Conservation (phyloP, 2,797 vertebrate genomes). For the Alcedo quadribrachys region DNA sequence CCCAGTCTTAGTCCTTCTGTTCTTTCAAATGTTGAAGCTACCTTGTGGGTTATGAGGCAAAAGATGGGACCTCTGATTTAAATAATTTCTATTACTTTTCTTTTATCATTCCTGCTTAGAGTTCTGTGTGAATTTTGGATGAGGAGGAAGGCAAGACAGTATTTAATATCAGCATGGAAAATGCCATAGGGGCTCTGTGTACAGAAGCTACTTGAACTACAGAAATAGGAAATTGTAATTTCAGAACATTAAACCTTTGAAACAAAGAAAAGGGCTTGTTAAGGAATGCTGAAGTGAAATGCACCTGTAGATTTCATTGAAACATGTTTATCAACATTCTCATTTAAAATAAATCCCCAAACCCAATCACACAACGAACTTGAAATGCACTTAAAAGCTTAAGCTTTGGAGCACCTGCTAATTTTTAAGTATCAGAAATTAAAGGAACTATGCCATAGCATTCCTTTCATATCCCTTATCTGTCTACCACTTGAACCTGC, state of each 20-base stretch:
- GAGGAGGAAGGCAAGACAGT: not conserved
- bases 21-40: not conserved
- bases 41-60: not conserved
- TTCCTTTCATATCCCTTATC: not conserved
- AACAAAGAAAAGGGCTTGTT: not conserved
- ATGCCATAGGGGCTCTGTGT: not conserved
- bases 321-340: not conserved
- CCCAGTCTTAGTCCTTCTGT: not conserved
- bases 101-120: not conserved
- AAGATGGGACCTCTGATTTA: not conserved
- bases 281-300: not conserved
- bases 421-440: not conserved
- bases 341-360: not conserved
- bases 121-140: not conserved
- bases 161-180: not conserved
- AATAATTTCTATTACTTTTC: not conserved
- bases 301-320: not conserved
- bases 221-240: not conserved
- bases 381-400: not conserved
- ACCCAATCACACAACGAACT: not conserved
- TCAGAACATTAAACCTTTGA: not conserved
- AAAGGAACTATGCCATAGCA: not conserved
- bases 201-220: not conserved
- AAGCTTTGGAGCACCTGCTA: not conserved
- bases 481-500: not conserved